Conservation (phyloP, 1,140 invertebrate genomes). For the Charaxes varanes region DNA sequence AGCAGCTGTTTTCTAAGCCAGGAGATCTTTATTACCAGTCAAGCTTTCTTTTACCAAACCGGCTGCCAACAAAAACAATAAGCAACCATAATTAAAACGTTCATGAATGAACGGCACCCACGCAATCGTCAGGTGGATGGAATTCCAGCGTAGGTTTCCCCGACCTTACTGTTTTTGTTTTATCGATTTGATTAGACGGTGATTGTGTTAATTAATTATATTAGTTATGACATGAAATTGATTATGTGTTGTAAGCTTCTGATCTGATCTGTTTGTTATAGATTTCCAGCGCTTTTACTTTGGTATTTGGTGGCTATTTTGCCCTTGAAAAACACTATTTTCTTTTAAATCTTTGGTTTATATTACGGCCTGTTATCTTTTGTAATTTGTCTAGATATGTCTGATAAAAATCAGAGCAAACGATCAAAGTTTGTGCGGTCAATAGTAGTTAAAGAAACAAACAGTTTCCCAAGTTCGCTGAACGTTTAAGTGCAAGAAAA, state of each 20-base stretch:
- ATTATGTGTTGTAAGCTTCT: background rate
- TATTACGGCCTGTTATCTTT: no score
- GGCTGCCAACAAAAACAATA: no score
- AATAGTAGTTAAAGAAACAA: background rate
- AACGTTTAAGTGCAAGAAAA: background rate
- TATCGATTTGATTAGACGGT: background rate
- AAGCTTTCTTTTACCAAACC: no score
- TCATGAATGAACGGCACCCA: slow-evolving; percentile 20
- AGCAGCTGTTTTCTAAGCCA: no score
- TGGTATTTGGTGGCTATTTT: no score
- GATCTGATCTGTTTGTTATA: no score
- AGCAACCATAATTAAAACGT: no score
- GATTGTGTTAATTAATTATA: background rate
- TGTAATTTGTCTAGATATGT: background rate
- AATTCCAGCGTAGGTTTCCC: slow-evolving; percentile 36
- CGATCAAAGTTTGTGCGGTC: background rate
- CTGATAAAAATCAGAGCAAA: no score
- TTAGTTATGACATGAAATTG: background rate
- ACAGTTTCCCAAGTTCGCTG: slow-evolving; percentile 2
- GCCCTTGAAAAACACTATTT: no score
- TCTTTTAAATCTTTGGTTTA: no score
- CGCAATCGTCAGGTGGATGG: slow-evolving; percentile 29
- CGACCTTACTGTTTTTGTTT: slow-evolving; percentile 13
- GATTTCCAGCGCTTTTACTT: no score
- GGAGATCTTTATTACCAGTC: no score